Conservation (phyloP, 2,888 invertebrate species). For the Seira musarum region DNA sequence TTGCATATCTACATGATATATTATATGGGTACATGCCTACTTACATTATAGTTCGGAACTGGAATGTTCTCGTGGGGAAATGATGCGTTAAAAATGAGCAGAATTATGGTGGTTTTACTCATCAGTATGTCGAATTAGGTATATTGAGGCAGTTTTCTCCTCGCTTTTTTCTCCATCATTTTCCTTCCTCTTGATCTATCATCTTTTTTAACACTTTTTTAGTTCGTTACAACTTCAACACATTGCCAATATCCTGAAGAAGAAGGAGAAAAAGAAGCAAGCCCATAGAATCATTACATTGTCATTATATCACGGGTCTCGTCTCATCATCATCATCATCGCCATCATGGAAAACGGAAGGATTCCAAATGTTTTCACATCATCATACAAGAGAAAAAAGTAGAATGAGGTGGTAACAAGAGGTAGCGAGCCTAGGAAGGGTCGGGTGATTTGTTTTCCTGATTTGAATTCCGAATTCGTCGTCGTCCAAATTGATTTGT, state of each 20-base stretch:
- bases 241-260: slow-evolving; percentile 69
- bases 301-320: slow-evolving; percentile 54
- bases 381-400: slow-evolving; percentile 14
- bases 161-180: slow-evolving; percentile 38
- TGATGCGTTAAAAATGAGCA: slow-evolving; percentile 69
- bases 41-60: slow-evolving; percentile 15
- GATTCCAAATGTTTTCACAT: slow-evolving; percentile 44
- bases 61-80: slow-evolving; percentile 69
- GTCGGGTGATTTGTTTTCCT: no score
- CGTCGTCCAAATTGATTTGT: no score
- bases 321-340: no score
- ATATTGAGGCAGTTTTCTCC: background rate
- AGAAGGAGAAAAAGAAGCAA: slow-evolving; percentile 49
- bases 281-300: slow-evolving; percentile 66
- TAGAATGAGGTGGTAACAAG: no score
- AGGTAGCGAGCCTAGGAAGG: no score
- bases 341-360: slow-evolving; percentile 58
- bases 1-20: slow-evolving; percentile 28
- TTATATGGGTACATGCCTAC: slow-evolving; percentile 10
- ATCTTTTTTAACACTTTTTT: slow-evolving; percentile 38
- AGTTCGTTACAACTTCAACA: slow-evolving; percentile 37
- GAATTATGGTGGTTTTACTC: slow-evolving; percentile 69
- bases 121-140: slow-evolving; percentile 54
- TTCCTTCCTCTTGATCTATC: slow-evolving; percentile 55
- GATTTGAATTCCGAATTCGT: no score